phyloP scores from a whole-genome alignment of 2,113 vertebrate species.

The Neolamprologus devosi region DNA sequence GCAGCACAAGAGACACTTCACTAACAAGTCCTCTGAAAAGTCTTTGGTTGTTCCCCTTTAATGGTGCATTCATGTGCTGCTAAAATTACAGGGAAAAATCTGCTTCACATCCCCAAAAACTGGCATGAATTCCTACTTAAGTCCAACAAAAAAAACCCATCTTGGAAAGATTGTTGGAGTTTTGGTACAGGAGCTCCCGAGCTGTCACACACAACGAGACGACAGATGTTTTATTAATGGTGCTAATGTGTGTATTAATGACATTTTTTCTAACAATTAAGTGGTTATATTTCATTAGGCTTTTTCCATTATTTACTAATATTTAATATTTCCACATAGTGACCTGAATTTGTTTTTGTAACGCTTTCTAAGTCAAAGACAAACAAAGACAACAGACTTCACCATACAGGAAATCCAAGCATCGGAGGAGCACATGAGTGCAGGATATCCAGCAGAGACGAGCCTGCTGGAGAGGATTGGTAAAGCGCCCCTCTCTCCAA shows the following conservation, averaged over 20 bases:
- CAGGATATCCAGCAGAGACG: background rate
- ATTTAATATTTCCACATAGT: background rate
- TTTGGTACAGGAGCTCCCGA: background rate
- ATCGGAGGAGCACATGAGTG: background rate
- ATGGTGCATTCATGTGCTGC: background rate
- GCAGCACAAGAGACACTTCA: background rate
- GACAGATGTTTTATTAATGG: background rate
- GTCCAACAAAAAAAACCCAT: rapidly evolving
- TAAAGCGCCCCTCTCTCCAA: background rate
- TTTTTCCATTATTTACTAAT: background rate
- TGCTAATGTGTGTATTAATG: background rate
- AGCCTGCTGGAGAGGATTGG: background rate
- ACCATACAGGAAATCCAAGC: background rate
- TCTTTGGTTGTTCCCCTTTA: rapidly evolving
- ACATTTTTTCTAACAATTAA: background rate
- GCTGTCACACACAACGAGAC: background rate
- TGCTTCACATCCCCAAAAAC: background rate
- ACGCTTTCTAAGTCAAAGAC: background rate
- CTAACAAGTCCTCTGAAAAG: background rate
- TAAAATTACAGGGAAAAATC: background rate
- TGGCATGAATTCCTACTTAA: background rate
- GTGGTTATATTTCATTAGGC: background rate
- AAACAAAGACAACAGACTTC: background rate
- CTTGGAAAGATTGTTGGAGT: background rate
- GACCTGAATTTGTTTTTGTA: background rate